These are phyloP conservation scores for Neodiprion virginianus DNA, from an alignment of 1,140 invertebrate species.

Conservation along the genomic window DNA sequence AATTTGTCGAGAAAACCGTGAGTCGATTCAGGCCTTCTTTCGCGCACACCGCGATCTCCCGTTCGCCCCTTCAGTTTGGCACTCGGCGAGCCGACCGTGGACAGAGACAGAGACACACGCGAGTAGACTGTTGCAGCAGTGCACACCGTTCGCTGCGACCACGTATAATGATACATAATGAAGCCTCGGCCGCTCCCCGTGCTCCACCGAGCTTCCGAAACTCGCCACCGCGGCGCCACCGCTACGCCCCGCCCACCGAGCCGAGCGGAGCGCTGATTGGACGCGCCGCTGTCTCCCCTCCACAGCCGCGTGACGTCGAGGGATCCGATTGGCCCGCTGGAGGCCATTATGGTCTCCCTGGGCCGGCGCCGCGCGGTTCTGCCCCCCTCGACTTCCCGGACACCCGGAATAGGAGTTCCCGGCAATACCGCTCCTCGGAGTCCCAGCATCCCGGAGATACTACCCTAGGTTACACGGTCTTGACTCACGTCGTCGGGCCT, in stretches of 20 bases:
- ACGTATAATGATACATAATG: constrained; percentile 66
- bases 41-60: too few species aligned
- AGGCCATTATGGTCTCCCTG: constrained; percentile 57
- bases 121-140: constrained; percentile 59
- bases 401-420: constrained; percentile 12
- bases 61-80: too few species aligned
- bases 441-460: neutral
- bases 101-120: constrained; percentile 48
- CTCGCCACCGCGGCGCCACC: constrained; percentile 24
- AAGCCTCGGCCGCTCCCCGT: constrained; percentile 60
- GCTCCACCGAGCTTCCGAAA: constrained; percentile 38
- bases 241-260: constrained; percentile 37
- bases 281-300: constrained; percentile 23
- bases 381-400: constrained; percentile 20
- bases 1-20: too few species aligned
- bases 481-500: too few species aligned
- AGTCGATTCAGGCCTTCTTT: too few species aligned
- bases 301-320: constrained; percentile 22
- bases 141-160: constrained; percentile 62
- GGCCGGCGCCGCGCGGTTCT: constrained; percentile 29
- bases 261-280: neutral
- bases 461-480: too few species aligned
- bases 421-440: neutral
- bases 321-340: constrained; percentile 34
- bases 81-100: constrained; percentile 1